phyloP scores from a whole-genome alignment of 37 sponge, comb jelly and placozoan species.

The Ianthella basta region DNA sequence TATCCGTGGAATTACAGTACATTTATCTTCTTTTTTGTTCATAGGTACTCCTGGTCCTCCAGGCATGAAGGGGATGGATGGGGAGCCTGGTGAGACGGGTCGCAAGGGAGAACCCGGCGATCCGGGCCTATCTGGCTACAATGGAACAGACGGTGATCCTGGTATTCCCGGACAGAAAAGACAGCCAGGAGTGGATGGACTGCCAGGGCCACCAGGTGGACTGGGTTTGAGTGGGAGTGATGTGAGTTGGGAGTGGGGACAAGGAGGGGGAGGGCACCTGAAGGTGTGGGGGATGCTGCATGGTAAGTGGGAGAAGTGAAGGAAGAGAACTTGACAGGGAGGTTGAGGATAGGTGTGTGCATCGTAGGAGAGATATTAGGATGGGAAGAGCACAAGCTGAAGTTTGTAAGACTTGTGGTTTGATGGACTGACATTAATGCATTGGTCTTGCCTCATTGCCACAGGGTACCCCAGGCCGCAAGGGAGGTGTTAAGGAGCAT shows the following conservation, averaged over 20 bases:
- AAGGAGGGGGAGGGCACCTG: no score
- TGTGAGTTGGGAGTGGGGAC: not conserved
- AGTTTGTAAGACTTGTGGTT: no score
- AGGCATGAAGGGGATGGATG: slow-evolving; percentile 25
- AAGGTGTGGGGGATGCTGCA: no score
- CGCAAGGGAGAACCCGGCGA: not conserved
- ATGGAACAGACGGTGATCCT: slow-evolving; percentile 9
- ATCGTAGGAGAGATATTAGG: no score
- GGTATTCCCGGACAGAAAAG: slow-evolving; percentile 16
- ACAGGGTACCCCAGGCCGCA: slow-evolving; percentile 36
- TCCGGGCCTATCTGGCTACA: slow-evolving; percentile 4
- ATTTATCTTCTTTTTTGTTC: not conserved
- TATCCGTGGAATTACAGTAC: no score
- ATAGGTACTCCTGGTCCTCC: not conserved
- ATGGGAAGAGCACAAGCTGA: no score
- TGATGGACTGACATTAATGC: no score
- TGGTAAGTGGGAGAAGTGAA: no score
- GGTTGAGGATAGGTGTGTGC: no score
- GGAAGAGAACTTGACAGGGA: no score
- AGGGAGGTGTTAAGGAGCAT: no score
- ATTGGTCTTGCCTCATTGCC: no score
- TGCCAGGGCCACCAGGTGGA: slow-evolving; percentile 39
- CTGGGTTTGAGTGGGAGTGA: not conserved
- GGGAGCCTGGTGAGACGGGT: slow-evolving; percentile 39
- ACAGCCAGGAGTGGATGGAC: slow-evolving; percentile 21